phyloP scores from a whole-genome alignment of 1,140 invertebrate genomes.

The Hydropsyche tenuis region DNA sequence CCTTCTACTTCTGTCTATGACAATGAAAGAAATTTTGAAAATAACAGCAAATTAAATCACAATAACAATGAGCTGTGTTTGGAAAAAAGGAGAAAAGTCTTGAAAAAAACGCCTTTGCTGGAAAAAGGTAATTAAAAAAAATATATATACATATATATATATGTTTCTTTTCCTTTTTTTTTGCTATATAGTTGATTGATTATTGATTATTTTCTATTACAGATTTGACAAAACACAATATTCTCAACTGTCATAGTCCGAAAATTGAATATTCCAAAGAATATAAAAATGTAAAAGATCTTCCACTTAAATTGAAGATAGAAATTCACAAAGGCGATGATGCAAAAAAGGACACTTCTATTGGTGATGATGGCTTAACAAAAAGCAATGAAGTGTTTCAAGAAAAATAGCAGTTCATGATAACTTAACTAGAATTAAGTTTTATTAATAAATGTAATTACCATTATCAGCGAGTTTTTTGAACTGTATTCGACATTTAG shows the following conservation, averaged over 20 bases:
- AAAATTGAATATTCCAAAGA: neutral
- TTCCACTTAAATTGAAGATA: neutral
- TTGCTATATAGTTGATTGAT: neutral
- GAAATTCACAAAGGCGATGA: neutral
- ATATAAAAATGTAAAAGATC: neutral
- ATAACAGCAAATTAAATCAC: conserved; percentile 17
- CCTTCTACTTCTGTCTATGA: neutral
- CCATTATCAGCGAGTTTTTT: neutral
- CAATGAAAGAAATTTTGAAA: conserved; percentile 9
- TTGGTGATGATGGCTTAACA: neutral
- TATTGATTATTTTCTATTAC: too few relatives aligned
- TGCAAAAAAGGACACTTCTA: neutral
- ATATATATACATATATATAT: neutral
- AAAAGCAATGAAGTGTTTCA: neutral
- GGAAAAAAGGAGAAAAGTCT: conserved; percentile 5
- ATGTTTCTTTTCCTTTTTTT: neutral
- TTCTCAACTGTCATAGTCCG: neutral
- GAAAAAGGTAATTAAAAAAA: conserved; percentile 10
- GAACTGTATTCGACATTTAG: too few relatives aligned
- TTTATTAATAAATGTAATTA: neutral
- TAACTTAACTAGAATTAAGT: too few relatives aligned
- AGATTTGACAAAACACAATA: neutral
- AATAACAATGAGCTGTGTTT: conserved; percentile 7
- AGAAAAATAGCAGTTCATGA: conserved; percentile 13
- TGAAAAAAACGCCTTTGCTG: conserved; percentile 3